Percentiles rank a stretch among this genome's conserved stretches.
Conservation (phyloP, 2,797 vertebrate genomes). For the Clarias platycephalus region DNA sequence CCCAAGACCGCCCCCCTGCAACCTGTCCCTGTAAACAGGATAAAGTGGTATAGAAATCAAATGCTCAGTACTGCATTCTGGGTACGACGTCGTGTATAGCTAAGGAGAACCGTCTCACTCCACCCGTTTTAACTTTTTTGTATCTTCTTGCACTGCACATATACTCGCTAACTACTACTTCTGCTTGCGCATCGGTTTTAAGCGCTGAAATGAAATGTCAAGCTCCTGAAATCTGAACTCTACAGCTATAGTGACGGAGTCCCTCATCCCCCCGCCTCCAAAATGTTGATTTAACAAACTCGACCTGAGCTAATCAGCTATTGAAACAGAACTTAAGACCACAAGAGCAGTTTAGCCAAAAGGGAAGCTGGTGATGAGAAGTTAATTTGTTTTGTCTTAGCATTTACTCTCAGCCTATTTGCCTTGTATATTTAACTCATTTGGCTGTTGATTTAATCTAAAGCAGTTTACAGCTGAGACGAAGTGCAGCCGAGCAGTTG, state of each 20-base stretch:
- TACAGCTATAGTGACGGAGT: background rate
- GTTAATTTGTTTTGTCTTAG: background rate
- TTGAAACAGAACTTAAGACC: background rate
- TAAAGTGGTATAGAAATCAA: background rate
- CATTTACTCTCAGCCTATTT: background rate
- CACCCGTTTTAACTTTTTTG: no score
- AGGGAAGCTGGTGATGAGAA: background rate
- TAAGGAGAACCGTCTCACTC: background rate
- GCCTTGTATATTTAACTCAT: background rate
- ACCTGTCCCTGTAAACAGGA: background rate
- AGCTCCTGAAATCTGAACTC: background rate
- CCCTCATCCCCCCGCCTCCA: background rate
- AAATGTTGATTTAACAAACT: background rate
- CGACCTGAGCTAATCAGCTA: background rate
- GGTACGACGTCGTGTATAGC: background rate
- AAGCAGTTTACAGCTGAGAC: background rate
- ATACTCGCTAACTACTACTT: background rate
- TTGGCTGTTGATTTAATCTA: background rate
- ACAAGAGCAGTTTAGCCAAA: background rate
- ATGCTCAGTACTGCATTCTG: background rate
- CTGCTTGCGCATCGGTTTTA: background rate
- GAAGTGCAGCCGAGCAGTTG: background rate
- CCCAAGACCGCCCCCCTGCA: no score
- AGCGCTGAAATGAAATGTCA: constrained; percentile 7
- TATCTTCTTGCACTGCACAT: background rate